Evolutionary conservation across 1,140 invertebrate species (phyloP).

Genomic region (Formica exsecta): DNA sequence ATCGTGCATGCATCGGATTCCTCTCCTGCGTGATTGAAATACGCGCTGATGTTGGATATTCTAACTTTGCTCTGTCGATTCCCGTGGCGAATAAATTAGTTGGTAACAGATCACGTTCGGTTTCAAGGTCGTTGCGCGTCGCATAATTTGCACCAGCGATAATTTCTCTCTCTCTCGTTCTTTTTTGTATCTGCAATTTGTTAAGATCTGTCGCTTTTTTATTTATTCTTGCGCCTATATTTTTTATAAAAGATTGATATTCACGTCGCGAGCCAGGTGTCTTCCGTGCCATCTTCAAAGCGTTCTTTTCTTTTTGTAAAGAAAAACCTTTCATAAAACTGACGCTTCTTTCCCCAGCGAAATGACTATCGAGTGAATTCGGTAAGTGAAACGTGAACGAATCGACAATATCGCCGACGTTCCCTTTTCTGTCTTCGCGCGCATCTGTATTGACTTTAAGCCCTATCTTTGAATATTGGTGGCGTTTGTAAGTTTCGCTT

Average conservation of each 20-base stretch:
- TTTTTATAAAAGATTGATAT: not conserved
- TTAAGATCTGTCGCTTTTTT: no score
- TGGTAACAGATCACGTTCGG: not conserved
- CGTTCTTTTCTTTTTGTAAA: not conserved
- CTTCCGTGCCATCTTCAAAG: not conserved
- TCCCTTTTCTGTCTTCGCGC: not conserved
- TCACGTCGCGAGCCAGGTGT: not conserved
- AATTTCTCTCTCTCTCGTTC: not conserved
- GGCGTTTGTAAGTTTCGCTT: not conserved
- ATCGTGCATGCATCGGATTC: conserved; percentile 45
- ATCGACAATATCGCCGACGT: not conserved
- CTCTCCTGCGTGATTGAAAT: conserved; percentile 45
- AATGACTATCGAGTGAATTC: not conserved
- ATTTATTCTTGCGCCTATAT: not conserved
- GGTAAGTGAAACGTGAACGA: conserved; percentile 1
- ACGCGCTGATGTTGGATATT: conserved; percentile 13
- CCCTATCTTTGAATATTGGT: conserved; percentile 26
- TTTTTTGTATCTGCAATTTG: no score
- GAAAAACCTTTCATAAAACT: not conserved
- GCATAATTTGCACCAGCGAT: not conserved
- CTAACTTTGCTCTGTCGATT: not conserved
- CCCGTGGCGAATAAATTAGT: not conserved
- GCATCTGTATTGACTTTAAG: conserved; percentile 9
- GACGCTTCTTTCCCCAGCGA: not conserved
- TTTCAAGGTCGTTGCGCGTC: not conserved